Evolutionary conservation across 2,888 invertebrate genomes (phyloP).

Genomic region (Hydriomena furcata): DNA sequence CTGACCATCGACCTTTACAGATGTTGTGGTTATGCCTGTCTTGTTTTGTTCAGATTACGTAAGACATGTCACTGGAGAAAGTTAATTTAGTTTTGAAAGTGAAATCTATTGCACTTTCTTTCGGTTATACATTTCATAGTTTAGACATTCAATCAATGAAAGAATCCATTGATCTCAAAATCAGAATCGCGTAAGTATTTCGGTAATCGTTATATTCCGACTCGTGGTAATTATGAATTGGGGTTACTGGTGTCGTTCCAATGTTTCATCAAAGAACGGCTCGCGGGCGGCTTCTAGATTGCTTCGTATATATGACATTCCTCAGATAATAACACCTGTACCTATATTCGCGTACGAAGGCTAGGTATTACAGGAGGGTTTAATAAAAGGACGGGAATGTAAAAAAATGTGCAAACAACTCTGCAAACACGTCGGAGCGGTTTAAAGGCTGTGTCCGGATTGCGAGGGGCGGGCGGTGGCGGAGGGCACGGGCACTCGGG

Average conservation of each 20-base stretch:
- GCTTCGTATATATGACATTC: slow-evolving; percentile 34
- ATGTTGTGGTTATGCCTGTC: slow-evolving; percentile 73
- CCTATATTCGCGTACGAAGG: slow-evolving; percentile 32
- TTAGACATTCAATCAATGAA: slow-evolving; percentile 58
- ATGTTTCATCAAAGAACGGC: slow-evolving; percentile 18
- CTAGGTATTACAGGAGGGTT: slow-evolving; percentile 58
- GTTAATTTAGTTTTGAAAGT: slow-evolving; percentile 84
- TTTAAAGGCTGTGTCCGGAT: slow-evolving; percentile 82
- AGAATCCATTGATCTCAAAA: slow-evolving; percentile 38
- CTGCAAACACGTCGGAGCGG: slow-evolving; percentile 81
- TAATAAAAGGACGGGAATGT: slow-evolving; percentile 78
- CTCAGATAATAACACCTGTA: slow-evolving; percentile 28
- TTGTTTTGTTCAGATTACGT: slow-evolving; percentile 77
- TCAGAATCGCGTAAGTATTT: slow-evolving; percentile 35
- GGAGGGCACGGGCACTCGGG: slow-evolving; percentile 53
- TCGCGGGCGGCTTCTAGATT: slow-evolving; percentile 25
- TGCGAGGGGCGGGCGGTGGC: slow-evolving; percentile 69
- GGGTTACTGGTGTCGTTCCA: slow-evolving; percentile 33
- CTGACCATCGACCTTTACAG: slow-evolving; percentile 68
- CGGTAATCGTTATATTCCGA: slow-evolving; percentile 32
- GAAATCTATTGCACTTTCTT: slow-evolving; percentile 83
- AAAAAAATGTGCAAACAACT: slow-evolving; percentile 83
- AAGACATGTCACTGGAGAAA: slow-evolving; percentile 83
- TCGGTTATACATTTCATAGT: slow-evolving; percentile 77
- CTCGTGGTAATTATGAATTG: slow-evolving; percentile 23